Base-by-base conservation (phyloP, 2,113 vertebrate genomes). In the Diadophis punctatus region DNA sequence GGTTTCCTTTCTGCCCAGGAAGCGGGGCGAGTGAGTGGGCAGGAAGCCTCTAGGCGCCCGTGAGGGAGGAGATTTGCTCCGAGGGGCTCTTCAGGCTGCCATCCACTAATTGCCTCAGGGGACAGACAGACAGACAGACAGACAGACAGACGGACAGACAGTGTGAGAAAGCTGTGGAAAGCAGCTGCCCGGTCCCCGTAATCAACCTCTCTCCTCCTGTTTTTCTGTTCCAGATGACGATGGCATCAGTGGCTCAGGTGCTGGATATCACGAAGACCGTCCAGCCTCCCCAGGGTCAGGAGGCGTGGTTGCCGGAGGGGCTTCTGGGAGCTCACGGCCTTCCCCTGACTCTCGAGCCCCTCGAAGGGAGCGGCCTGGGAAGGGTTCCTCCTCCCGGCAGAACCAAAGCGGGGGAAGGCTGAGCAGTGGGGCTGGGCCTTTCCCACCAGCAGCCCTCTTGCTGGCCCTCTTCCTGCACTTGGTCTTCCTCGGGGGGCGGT, bases 221-320 rank as follows among this genome's bases (percentile, higher is more conserved):
- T 34, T 46, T 88, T 88, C 22, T 16, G 39, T 34, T n/a, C 7
- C 86, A 97, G 97, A 98, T 96, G 98, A 99, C 89, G 98, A 98
- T 0, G 96, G 97, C 93, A 98, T 98, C 12, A 98, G 98, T 60
- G 98, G 98, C 39, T 97, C 96, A 0, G 97, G 97, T 1, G 98
- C 98, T 46, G 97, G 98, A 89, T 98, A 98, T 93, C 98, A 97
- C 14, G 98, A 98, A 43, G 98, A 99, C 87, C 98, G 98, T 97
- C 97, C 97, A 91, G 93, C 95, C 7, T 51, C 95, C 8, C n/a
- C n/a, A 8, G 92, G 96, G 34, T 14, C 63, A 18, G 90, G 68
- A 43, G 68, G 58, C 10, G 56, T 18, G 43, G 53, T 25, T 2
- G 55, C 53, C 3, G 12, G 86, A 34, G 48, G 46, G 94, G 49